Evolutionary conservation across 2,113 vertebrate species (phyloP), one percentile per base, ranked within the genome.

Genomic region (Butorides virescens): DNA sequence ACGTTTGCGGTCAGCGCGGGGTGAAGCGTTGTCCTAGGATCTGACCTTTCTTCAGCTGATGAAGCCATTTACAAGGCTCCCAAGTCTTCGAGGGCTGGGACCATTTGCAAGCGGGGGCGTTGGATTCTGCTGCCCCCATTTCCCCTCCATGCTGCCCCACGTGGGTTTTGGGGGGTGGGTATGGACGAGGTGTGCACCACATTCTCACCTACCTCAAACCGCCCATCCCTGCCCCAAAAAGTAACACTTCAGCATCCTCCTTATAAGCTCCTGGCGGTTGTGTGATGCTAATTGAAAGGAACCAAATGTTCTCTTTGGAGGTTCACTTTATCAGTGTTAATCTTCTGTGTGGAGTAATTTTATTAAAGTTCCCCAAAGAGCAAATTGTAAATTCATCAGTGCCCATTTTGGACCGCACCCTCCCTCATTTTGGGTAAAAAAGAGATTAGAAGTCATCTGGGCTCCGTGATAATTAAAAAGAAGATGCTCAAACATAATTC

Each of bases 401-500:
- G 67, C 49, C 39, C 27, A 0, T 91, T 96, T 93, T 88, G 95
- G 97, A 80, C 97, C 42, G 70, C 90, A 53, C 97, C 88, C 94
- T 94, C 75, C 92, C 94, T 91, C 42, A 20, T 29, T 84, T 97
- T 75, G 77, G 91, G 81, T 22, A 81, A 95, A 90, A 66, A 92
- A 68, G 78, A 97, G 97, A 96, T 98, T 98, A 98, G 98, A 95
- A 98, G 98, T 98, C 98, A 97, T 98, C 97, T 91, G 97, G 97
- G 97, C 97, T 98, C 97, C 1, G 34, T 39, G 97, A 98, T 99
- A 99, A 99, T 99, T 98, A 98, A 99, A 98, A 98, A 97, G 97
- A 98, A 98, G 98, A 98, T 98, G 98, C 98, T 97, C 88, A 94
- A 97, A 98, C 98, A 98, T 99, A 98, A 98, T 98, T 99, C 98